Percentiles rank a stretch among this genome's conserved stretches.
Conservation (phyloP, 2,888 invertebrate species). For the Ochropleura plecta region DNA sequence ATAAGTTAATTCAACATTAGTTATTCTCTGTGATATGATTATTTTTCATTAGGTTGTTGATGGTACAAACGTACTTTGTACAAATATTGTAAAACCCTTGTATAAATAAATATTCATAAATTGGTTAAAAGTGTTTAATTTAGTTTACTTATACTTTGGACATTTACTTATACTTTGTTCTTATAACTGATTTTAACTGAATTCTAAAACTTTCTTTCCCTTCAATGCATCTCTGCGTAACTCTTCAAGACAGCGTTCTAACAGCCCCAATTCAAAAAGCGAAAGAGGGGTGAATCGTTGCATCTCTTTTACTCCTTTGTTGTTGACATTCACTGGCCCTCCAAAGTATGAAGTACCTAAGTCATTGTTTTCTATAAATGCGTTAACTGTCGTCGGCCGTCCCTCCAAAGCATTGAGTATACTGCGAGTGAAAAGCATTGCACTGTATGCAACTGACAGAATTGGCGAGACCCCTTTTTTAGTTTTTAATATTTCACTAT, state of each 20-base stretch:
- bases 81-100: conserved; percentile 66
- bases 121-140: conserved; percentile 70
- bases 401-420: conserved; percentile 88
- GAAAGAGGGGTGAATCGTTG: conserved; percentile 74
- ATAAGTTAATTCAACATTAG: conserved; percentile 75
- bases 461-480: conserved; percentile 91
- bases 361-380: conserved; percentile 82
- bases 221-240: conserved; percentile 77
- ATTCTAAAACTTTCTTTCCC: conserved; percentile 79
- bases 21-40: conserved; percentile 87
- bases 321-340: conserved; percentile 75
- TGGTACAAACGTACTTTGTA: conserved; percentile 73
- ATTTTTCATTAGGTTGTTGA: conserved; percentile 78
- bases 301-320: conserved; percentile 78
- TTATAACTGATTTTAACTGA: conserved; percentile 36
- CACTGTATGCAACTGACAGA: conserved; percentile 92
- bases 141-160: conserved; percentile 27
- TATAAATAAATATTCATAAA: conserved; percentile 85
- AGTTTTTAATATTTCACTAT: conserved; percentile 91
- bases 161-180: neutral
- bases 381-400: conserved; percentile 70
- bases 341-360: conserved; percentile 82
- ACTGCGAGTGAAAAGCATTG: conserved; percentile 90
- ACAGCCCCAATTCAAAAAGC: conserved; percentile 75
- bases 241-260: conserved; percentile 76